These are phyloP conservation scores for Nycteola revayana DNA, from an alignment of 2,888 invertebrate species.

Conservation along the genomic window DNA sequence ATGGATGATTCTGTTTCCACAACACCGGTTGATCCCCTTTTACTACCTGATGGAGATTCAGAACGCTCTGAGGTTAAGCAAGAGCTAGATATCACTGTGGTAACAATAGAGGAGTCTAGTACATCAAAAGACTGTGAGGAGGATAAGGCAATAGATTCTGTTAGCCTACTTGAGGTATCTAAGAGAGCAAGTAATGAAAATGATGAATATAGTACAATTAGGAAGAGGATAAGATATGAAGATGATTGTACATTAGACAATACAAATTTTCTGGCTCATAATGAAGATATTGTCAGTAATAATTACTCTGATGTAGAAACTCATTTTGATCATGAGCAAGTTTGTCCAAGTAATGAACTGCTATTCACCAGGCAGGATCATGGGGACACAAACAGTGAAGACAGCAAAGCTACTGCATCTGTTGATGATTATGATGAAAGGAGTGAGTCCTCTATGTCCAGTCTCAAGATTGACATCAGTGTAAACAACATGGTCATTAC, in stretches of 20 bases:
- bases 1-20: slow-evolving; percentile 67
- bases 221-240: slow-evolving; percentile 67
- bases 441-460: slow-evolving; percentile 63
- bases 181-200: slow-evolving; percentile 67
- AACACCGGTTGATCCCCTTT: slow-evolving; percentile 71
- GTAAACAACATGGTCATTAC: slow-evolving; percentile 41
- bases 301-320: slow-evolving; percentile 57
- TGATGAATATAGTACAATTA: slow-evolving; percentile 45
- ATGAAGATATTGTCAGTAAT: slow-evolving; percentile 37
- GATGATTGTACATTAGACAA: slow-evolving; percentile 53
- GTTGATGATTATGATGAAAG: slow-evolving; percentile 72
- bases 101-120: slow-evolving; percentile 65
- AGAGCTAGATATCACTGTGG: slow-evolving; percentile 63
- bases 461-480: slow-evolving; percentile 66
- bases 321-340: slow-evolving; percentile 54
- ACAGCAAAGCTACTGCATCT: slow-evolving; percentile 62
- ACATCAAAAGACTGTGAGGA: slow-evolving; percentile 59
- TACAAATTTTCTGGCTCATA: slow-evolving; percentile 37
- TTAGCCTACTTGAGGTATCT: slow-evolving; percentile 49
- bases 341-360: slow-evolving; percentile 53
- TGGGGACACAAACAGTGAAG: slow-evolving; percentile 65
- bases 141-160: slow-evolving; percentile 52
- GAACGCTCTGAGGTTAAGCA: slow-evolving; percentile 63
- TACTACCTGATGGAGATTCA: slow-evolving; percentile 64
- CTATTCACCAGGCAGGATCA: slow-evolving; percentile 57